These are phyloP conservation scores for Gobio occitaniae DNA, from an alignment of 2,797 vertebrate genomes.

Conservation along the genomic window DNA sequence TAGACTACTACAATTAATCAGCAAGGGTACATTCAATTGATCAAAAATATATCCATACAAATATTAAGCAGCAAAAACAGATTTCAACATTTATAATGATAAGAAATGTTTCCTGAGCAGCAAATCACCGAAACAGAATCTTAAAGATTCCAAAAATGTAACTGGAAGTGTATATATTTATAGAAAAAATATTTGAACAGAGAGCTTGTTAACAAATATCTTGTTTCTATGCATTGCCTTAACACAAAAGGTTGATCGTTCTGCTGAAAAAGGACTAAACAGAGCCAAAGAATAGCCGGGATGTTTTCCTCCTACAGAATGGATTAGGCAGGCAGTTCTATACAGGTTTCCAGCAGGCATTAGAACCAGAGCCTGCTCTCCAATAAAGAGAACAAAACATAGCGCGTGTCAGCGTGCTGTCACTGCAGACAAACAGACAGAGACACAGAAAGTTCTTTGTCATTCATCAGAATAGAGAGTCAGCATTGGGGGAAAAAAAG, in stretches of 20 bases:
- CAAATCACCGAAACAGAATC: neutral
- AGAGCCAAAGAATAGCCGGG: slow-evolving; percentile 61
- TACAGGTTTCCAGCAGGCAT: slow-evolving; percentile 63
- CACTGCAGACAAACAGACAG: slow-evolving; percentile 51
- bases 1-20: too few species aligned
- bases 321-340: slow-evolving; percentile 73
- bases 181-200: neutral
- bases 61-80: neutral
- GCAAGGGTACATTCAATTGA: too few species aligned
- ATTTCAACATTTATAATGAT: neutral
- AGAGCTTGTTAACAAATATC: slow-evolving; percentile 12
- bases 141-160: neutral
- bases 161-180: neutral
- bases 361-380: slow-evolving; percentile 63
- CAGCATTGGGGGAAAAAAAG: slow-evolving; percentile 44
- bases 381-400: slow-evolving; percentile 71
- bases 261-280: slow-evolving; percentile 49
- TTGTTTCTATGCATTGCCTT: slow-evolving; percentile 4
- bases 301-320: slow-evolving; percentile 68
- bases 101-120: neutral
- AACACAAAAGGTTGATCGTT: slow-evolving; percentile 29
- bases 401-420: slow-evolving; percentile 60
- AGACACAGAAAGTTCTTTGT: slow-evolving; percentile 30
- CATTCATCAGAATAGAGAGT: slow-evolving; percentile 51
- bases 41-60: neutral